These are phyloP conservation scores for Chrysogorgia sp. DNA, from an alignment of 92 coral and sea anemone species.

Conservation along the genomic window DNA sequence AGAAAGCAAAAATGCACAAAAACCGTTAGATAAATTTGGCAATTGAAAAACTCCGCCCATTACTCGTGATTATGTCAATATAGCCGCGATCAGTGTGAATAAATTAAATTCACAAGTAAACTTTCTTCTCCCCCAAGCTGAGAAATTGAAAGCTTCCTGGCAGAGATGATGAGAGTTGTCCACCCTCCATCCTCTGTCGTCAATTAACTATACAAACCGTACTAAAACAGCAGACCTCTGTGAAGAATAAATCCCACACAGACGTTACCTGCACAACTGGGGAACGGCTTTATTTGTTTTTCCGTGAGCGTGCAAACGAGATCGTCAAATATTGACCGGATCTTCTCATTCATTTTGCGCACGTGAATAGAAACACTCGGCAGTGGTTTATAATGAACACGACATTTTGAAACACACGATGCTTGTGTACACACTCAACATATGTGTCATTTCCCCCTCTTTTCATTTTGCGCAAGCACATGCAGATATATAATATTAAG, in stretches of 20 bases:
- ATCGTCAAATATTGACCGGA: conserved; percentile 47
- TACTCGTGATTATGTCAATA: conserved; percentile 38
- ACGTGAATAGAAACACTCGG: conserved; percentile 7
- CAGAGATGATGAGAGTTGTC: conserved; percentile 33
- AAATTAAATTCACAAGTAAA: conserved; percentile 44
- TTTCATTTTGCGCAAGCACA: background rate
- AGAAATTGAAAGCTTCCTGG: conserved; percentile 43
- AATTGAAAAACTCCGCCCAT: conserved; percentile 49
- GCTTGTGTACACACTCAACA: background rate
- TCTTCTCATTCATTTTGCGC: conserved; percentile 27
- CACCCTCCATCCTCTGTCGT: conserved; percentile 28
- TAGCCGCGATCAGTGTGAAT: conserved; percentile 29
- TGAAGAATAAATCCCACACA: conserved; percentile 32
- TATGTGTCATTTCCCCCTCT: background rate
- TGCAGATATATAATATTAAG: background rate
- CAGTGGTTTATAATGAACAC: no score
- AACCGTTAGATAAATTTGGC: conserved; percentile 53
- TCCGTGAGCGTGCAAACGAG: conserved; percentile 1
- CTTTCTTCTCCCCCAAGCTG: conserved; percentile 48
- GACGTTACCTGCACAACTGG: background rate
- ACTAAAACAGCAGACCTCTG: conserved; percentile 1
- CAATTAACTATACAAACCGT: conserved; percentile 42
- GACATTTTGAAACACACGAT: background rate
- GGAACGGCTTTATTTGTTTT: conserved; percentile 38
- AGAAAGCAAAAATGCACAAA: conserved; percentile 9